Evolutionary conservation across 2,113 vertebrate genomes (phyloP).

Genomic region (Hippoglossus stenolepis): DNA sequence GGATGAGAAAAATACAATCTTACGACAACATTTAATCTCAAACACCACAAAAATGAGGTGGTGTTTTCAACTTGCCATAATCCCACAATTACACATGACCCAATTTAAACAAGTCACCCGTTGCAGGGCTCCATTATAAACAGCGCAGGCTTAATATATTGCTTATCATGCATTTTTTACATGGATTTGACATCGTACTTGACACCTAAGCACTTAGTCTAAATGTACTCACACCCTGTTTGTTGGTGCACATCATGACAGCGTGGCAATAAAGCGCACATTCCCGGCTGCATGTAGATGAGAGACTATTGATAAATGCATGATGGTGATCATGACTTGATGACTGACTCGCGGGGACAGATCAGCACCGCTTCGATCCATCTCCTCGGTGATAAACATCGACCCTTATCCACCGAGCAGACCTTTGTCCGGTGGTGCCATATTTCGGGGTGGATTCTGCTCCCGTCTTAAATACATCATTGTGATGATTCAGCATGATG

Average conservation of each 20-base stretch:
- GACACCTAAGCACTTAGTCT: constrained; percentile 70
- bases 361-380: constrained; percentile 67
- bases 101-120: constrained; percentile 53
- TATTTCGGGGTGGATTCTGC: constrained; percentile 76
- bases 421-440: constrained; percentile 80
- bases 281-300: constrained; percentile 65
- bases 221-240: constrained; percentile 53
- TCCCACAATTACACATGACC: constrained; percentile 56
- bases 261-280: constrained; percentile 61
- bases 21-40: background rate
- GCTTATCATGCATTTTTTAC: constrained; percentile 69
- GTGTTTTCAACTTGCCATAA: constrained; percentile 44
- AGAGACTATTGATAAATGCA: constrained; percentile 59
- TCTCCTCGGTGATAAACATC: constrained; percentile 72
- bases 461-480: constrained; percentile 67
- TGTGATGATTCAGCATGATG: constrained; percentile 82
- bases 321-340: constrained; percentile 63
- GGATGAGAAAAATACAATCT: background rate
- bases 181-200: constrained; percentile 67
- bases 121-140: constrained; percentile 27
- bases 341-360: constrained; percentile 57
- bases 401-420: constrained; percentile 72
- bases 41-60: background rate
- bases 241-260: constrained; percentile 68
- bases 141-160: constrained; percentile 59